Evolutionary conservation across 1,140 invertebrate genomes (phyloP), one percentile per base, ranked within the genome.

Genomic region (Pseudomyrmex dendroicus): DNA sequence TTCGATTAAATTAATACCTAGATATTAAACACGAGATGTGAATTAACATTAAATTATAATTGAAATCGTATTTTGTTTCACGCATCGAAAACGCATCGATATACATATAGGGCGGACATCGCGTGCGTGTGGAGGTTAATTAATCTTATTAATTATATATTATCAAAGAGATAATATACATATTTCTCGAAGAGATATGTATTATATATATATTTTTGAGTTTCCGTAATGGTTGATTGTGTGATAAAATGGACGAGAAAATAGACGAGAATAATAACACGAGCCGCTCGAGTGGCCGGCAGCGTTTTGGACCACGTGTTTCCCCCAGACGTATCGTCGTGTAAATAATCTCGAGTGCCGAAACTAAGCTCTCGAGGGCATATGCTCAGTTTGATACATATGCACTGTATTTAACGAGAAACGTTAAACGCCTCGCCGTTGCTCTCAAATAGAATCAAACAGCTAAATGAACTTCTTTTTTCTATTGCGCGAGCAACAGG

Each of bases 401-500:
- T 7, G 44, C 56, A 72, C 22, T 56, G 17, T 50, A 20, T 17
- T 17, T 2, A 12, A 59, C 22, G 50, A 70, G 20, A 8, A 25
- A 35, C 35, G 35, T 35, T 35, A 35, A 35, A 35, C 35, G 35
- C 35, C 35, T 35, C 48, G 20, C 44, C 15, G 35, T 25, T 12
- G 20, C 20, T 50, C 15, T 50, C 12, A 20, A 59, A 17, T 59
- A 13, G 44, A 80, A 22, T 3, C 25, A 70, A 80, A 59, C 44
- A 22, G 20, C 66, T 13, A 72, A 48, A 2, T 80, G 10, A 9
- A 61, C 50, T 61, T 59, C 4, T 35, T 80, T 68, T 57, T 50
- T 80, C 44, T 7, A 61, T 59, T 54, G 56, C 44, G 22, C 56
- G 76, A 72, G 76, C 76, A 80, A 80, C 76, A 80, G 76, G 76